Conservation (phyloP, 2,888 invertebrate genomes). For the Petrolisthes manimaculis region DNA sequence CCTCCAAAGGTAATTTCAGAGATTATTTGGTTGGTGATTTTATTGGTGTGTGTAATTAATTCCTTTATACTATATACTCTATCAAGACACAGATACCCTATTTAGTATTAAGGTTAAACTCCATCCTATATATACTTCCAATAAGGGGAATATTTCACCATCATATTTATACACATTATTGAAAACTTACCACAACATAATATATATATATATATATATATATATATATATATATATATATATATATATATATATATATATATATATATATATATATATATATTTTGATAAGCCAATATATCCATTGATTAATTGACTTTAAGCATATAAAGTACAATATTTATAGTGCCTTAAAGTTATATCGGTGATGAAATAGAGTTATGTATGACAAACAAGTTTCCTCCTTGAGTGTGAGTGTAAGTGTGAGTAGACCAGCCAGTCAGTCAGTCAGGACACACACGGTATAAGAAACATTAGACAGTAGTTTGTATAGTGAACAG, state of each 20-base stretch:
- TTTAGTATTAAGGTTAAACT: no score
- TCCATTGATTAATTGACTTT: not conserved
- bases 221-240: constrained; percentile 1
- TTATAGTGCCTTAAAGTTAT: not conserved
- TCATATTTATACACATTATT: not conserved
- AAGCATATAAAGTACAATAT: not conserved
- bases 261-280: constrained; percentile 16
- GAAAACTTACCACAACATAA: constrained; percentile 3
- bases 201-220: constrained; percentile 12
- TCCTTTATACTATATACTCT: no score
- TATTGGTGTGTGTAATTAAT: no score
- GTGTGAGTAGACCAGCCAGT: no score
- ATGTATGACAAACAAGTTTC: not conserved
- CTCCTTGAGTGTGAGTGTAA: no score
- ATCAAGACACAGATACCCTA: not conserved
- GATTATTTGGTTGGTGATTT: no score
- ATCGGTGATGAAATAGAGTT: not conserved
- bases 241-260: constrained; percentile 7
- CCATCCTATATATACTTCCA: not conserved
- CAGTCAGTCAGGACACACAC: no score
- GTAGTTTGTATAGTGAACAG: no score
- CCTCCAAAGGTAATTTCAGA: no score
- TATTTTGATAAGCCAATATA: not conserved
- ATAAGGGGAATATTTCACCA: no score
- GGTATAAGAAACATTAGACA: no score